A percentile compares a stretch with the other conserved stretches of the same genome.
These are phyloP conservation scores for Nephila pilipes DNA, from an alignment of 1,140 invertebrate species.

Conservation along the genomic window DNA sequence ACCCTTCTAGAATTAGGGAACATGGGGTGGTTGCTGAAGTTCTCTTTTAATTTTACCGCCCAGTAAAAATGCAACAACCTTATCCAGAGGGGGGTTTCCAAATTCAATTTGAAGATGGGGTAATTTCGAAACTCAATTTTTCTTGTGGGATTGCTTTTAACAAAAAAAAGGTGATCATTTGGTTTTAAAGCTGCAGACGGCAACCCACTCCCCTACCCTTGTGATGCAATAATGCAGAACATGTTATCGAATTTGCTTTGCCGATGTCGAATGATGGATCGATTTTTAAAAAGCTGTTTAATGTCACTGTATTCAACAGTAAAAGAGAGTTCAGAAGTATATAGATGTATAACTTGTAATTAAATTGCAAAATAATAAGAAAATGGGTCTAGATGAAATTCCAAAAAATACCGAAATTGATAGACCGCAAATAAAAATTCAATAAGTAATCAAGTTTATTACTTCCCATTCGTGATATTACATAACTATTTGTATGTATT, in stretches of 20 bases:
- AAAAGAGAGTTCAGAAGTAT: neutral
- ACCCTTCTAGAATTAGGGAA: neutral
- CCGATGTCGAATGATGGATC: neutral
- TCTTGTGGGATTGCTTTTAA: constrained; percentile 54
- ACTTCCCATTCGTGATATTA: too few relatives aligned
- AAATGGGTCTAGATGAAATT: too few relatives aligned
- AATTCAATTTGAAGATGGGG: constrained; percentile 71
- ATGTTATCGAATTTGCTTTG: constrained; percentile 23
- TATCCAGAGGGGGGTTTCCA: constrained; percentile 38
- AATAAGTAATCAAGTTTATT: too few relatives aligned
- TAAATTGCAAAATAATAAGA: too few relatives aligned
- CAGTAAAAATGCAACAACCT: constrained; percentile 40
- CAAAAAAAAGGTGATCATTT: constrained; percentile 49
- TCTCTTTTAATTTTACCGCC: constrained; percentile 70
- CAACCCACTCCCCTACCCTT: neutral
- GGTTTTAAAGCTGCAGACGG: neutral
- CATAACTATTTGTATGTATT: too few relatives aligned
- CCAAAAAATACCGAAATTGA: too few relatives aligned
- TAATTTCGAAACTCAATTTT: constrained; percentile 71
- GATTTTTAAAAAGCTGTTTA: neutral
- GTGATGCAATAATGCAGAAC: neutral
- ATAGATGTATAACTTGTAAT: neutral
- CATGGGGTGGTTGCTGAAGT: neutral
- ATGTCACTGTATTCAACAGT: neutral
- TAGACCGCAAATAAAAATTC: too few relatives aligned